Evolutionary conservation across 2,797 vertebrate species (phyloP).

Genomic region (Tympanoctomys barrerae): DNA sequence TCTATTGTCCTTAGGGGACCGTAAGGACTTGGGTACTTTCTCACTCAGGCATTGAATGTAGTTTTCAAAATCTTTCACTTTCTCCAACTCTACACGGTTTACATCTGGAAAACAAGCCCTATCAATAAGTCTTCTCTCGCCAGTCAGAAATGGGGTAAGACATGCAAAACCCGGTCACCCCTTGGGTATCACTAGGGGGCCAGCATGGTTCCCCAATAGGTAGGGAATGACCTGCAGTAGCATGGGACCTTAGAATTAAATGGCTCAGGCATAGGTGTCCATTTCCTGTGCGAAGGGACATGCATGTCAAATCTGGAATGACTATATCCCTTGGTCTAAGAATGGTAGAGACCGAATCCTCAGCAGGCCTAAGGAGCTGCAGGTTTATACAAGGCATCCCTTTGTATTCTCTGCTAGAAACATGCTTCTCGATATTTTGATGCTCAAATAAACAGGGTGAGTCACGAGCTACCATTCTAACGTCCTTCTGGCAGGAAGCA

Average conservation of each 20-base stretch:
- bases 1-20: background rate
- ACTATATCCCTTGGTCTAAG: background rate
- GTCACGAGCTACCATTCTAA: background rate
- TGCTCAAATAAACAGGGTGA: background rate
- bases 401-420: too few relatives aligned
- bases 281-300: too few relatives aligned
- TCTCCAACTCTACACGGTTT: background rate
- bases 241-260: rapidly evolving
- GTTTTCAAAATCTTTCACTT: background rate
- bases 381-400: background rate
- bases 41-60: background rate
- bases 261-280: background rate
- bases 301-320: background rate
- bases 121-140: background rate
- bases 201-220: too few relatives aligned
- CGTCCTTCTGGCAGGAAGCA: background rate
- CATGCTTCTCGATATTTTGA: background rate
- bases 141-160: background rate
- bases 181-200: background rate
- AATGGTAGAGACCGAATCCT: background rate
- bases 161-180: background rate
- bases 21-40: too few relatives aligned
- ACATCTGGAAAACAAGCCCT: background rate
- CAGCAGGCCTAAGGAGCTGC: too few relatives aligned
- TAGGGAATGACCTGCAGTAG: background rate